phyloP scores from a whole-genome alignment of 2,797 vertebrate species.

The Oryzias sinensis region DNA sequence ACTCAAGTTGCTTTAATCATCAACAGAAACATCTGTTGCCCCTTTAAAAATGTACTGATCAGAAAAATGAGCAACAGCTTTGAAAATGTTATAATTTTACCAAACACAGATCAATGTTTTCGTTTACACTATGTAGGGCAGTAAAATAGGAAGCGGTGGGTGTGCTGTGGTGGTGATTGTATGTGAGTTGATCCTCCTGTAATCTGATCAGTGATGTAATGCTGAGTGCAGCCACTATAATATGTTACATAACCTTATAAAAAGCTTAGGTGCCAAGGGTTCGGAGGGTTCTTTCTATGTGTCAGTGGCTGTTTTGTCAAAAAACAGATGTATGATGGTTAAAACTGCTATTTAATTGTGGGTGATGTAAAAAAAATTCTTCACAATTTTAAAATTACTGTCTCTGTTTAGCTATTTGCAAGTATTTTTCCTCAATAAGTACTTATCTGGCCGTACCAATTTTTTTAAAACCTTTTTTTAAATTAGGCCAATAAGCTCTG shows the following conservation, averaged over 20 bases:
- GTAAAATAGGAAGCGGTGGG: constrained; percentile 24
- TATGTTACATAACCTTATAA: constrained; percentile 69
- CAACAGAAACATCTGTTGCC: no score
- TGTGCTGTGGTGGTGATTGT: constrained; percentile 34
- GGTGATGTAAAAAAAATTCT: background rate
- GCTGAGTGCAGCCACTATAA: constrained; percentile 54
- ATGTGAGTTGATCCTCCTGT: constrained; percentile 55
- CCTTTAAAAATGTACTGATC: no score
- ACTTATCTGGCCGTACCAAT: no score
- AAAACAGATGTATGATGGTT: constrained; percentile 23
- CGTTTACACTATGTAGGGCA: constrained; percentile 19
- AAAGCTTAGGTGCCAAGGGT: constrained; percentile 54
- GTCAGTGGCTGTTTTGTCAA: constrained; percentile 46
- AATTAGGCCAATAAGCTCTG: no score
- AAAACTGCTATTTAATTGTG: constrained; percentile 24
- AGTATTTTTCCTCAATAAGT: no score
- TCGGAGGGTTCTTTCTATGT: constrained; percentile 52
- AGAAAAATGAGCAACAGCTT: no score
- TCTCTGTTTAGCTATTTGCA: no score
- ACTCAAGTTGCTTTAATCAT: no score
- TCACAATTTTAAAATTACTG: no score
- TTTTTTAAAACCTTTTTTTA: no score
- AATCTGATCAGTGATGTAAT: constrained; percentile 70
- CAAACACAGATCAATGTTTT: constrained; percentile 24
- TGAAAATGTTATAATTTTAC: background rate